Percentiles rank a stretch among this genome's conserved stretches.
Evolutionary conservation across 2,888 invertebrate genomes (phyloP).

Genomic region (Aporophyla nigra): DNA sequence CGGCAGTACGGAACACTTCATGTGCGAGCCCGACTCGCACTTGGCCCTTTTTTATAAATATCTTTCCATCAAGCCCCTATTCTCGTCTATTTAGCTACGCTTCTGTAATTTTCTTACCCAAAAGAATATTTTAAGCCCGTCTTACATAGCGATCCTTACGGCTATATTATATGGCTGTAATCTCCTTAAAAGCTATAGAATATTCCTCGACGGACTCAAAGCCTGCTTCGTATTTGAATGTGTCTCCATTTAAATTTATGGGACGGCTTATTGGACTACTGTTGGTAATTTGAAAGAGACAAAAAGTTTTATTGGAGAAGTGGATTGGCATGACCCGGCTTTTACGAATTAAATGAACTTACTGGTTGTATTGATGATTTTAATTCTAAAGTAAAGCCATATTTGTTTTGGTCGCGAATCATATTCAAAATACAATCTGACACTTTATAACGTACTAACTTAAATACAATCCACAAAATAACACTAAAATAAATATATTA

Average conservation of each 20-base stretch:
- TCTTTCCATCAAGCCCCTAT: background rate
- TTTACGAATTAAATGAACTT: no score
- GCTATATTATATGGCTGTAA: constrained; percentile 34
- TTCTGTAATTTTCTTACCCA: constrained; percentile 7
- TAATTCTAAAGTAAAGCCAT: no score
- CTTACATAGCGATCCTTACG: constrained; percentile 15
- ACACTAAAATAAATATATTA: no score
- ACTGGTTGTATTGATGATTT: no score
- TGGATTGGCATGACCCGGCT: constrained; percentile 7
- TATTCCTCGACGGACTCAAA: constrained; percentile 31
- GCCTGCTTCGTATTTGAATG: constrained; percentile 34
- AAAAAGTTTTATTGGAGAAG: constrained; percentile 20
- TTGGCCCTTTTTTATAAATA: background rate
- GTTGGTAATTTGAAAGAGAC: constrained; percentile 25
- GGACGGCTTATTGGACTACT: constrained; percentile 25
- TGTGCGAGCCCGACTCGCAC: no score
- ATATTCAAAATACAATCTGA: no score
- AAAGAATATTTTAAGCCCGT: constrained; percentile 20
- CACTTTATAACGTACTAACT: no score
- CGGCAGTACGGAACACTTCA: no score
- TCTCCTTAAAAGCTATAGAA: constrained; percentile 54
- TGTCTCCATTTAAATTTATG: constrained; percentile 37
- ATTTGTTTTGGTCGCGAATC: no score
- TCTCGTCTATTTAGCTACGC: constrained; percentile 9
- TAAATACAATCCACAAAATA: no score